Percentiles rank a stretch among this genome's conserved stretches.
Evolutionary conservation across 2,113 vertebrate species (phyloP).

Genomic region (Psilopsiagon aymara): DNA sequence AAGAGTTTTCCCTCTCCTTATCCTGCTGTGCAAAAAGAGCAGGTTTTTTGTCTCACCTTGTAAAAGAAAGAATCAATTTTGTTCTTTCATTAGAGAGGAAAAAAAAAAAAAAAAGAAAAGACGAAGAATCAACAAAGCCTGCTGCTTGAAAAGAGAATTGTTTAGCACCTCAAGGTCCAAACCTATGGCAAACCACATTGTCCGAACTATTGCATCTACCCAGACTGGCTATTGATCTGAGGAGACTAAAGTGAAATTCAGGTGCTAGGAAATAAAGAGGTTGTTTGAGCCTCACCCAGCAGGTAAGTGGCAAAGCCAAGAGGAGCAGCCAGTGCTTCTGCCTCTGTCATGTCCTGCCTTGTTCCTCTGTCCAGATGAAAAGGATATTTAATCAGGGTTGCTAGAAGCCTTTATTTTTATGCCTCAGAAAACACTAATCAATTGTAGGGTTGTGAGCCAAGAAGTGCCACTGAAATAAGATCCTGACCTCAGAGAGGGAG

Average conservation of each 20-base stretch:
- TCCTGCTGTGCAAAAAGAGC: background rate
- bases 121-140: background rate
- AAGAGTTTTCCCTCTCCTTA: background rate
- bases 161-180: background rate
- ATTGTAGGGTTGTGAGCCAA: background rate
- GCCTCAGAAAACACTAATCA: background rate
- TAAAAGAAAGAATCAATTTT: background rate
- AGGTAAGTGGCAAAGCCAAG: background rate
- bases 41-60: background rate
- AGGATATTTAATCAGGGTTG: background rate
- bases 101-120: background rate
- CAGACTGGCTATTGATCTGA: background rate
- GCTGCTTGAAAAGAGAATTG: background rate
- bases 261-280: background rate
- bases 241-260: background rate
- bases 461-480: background rate
- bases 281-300: background rate
- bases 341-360: fast-evolving
- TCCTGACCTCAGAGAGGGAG: fast-evolving
- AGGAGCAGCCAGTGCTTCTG: background rate
- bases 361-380: background rate
- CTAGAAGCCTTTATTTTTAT: background rate
- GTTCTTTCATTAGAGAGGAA: background rate
- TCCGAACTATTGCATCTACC: background rate
- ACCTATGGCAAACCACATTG: background rate